Evolutionary conservation across 2,113 vertebrate species (phyloP).

Genomic region (Pavo muticus): DNA sequence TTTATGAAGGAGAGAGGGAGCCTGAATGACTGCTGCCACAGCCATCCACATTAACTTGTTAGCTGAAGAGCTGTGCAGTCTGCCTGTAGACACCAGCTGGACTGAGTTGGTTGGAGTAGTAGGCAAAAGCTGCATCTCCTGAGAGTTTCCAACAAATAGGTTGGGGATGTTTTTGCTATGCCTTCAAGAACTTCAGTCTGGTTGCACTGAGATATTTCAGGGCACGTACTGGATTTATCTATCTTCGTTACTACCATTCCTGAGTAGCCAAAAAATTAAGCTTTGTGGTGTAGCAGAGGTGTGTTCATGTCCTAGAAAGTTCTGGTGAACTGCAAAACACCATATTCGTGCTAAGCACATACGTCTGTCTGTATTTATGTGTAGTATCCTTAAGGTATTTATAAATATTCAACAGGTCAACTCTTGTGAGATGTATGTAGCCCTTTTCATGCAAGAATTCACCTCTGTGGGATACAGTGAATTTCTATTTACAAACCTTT

Average conservation of each 20-base stretch:
- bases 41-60: neutral
- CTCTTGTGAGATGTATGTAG: neutral
- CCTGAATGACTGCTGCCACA: neutral
- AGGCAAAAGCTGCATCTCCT: neutral
- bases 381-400: neutral
- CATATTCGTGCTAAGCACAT: neutral
- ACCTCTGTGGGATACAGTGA: slow-evolving; percentile 6
- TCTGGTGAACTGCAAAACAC: neutral
- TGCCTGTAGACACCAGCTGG: neutral
- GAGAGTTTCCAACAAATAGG: neutral
- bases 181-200: neutral
- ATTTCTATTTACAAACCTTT: neutral
- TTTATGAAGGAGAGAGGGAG: neutral
- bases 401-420: slow-evolving; percentile 41
- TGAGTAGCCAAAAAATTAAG: neutral
- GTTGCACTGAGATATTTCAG: neutral
- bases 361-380: neutral
- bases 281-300: neutral
- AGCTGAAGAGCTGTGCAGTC: neutral
- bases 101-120: neutral
- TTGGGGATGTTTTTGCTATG: neutral
- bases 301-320: slow-evolving; percentile 24
- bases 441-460: neutral
- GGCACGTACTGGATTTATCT: neutral
- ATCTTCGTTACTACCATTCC: neutral